A percentile compares a stretch with the other conserved stretches of the same genome.
These are phyloP conservation scores for Sarcophaga variegata DNA, from an alignment of 2,888 invertebrate species.

Conservation along the genomic window DNA sequence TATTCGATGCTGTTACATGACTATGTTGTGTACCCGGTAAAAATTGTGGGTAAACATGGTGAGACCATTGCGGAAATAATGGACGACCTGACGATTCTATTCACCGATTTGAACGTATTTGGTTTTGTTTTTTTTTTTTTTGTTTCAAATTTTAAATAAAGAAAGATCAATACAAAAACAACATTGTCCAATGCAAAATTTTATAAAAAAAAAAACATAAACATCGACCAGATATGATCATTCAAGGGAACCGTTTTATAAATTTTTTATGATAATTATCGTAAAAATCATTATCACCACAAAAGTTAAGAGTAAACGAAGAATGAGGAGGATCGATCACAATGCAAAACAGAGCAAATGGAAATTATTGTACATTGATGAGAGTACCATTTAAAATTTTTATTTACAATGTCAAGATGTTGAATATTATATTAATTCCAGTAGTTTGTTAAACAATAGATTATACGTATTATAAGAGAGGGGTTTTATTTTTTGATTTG, in stretches of 20 bases:
- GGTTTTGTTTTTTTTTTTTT: background rate
- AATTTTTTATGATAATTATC: background rate
- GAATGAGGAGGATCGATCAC: slow-evolving; percentile 5
- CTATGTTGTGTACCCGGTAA: slow-evolving; percentile 93
- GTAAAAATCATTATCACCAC: slow-evolving; percentile 14
- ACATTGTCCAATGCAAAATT: background rate
- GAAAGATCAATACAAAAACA: background rate
- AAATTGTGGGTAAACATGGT: slow-evolving; percentile 97
- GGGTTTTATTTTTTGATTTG: slow-evolving; percentile 70
- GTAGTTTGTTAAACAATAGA: slow-evolving; percentile 46
- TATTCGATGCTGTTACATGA: slow-evolving; percentile 78
- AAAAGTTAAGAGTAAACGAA: slow-evolving; percentile 14
- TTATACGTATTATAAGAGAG: slow-evolving; percentile 41
- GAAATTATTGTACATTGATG: slow-evolving; percentile 45
- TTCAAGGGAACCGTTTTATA: no score
- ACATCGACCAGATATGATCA: background rate
- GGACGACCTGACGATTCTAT: slow-evolving; percentile 85
- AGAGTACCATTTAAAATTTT: slow-evolving; percentile 50
- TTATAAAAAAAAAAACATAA: background rate
- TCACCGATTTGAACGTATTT: slow-evolving; percentile 12
- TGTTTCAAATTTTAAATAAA: slow-evolving; percentile 22
- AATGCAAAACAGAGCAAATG: slow-evolving; percentile 5
- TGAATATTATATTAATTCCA: slow-evolving; percentile 4
- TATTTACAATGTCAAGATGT: slow-evolving; percentile 62
- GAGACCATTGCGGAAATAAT: slow-evolving; percentile 96